Percentiles rank a stretch among this genome's conserved stretches.
These are phyloP conservation scores for Hirundichthys speculiger DNA, from an alignment of 2,113 vertebrate species.

Conservation along the genomic window DNA sequence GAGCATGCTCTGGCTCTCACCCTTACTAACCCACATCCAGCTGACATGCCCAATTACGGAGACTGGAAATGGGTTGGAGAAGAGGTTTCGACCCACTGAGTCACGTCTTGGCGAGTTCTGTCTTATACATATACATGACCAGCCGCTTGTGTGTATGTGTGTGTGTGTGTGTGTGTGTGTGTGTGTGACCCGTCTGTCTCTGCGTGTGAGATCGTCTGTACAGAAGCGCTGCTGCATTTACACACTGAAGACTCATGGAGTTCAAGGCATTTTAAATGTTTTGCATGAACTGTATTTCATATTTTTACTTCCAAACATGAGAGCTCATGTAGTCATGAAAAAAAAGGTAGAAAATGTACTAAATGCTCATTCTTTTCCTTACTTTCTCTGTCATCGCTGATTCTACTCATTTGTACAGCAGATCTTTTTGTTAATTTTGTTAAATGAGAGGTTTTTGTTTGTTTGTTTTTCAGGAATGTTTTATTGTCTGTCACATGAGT, in stretches of 20 bases:
- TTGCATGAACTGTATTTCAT: background rate
- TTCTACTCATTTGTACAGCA: too few species aligned
- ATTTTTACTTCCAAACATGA: too few species aligned
- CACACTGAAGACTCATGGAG: background rate
- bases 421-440: too few species aligned
- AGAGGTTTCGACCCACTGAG: slow-evolving; percentile 58
- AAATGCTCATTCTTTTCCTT: too few species aligned
- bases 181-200: slow-evolving; percentile 12
- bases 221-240: background rate
- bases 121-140: slow-evolving; percentile 63
- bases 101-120: slow-evolving; percentile 32
- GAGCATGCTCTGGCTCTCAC: slow-evolving; percentile 12
- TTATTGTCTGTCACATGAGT: too few species aligned
- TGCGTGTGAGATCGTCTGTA: slow-evolving; percentile 14
- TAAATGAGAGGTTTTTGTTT: too few species aligned
- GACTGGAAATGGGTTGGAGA: slow-evolving; percentile 51
- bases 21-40: slow-evolving; percentile 43
- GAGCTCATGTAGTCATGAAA: too few species aligned
- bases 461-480: too few species aligned
- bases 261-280: background rate
- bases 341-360: too few species aligned
- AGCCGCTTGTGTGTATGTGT: slow-evolving; percentile 4
- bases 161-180: slow-evolving; percentile 15
- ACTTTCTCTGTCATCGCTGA: too few species aligned
- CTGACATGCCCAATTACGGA: slow-evolving; percentile 35